These are phyloP conservation scores for Vidua chalybeata DNA, from an alignment of 2,113 vertebrate genomes.

Conservation along the genomic window DNA sequence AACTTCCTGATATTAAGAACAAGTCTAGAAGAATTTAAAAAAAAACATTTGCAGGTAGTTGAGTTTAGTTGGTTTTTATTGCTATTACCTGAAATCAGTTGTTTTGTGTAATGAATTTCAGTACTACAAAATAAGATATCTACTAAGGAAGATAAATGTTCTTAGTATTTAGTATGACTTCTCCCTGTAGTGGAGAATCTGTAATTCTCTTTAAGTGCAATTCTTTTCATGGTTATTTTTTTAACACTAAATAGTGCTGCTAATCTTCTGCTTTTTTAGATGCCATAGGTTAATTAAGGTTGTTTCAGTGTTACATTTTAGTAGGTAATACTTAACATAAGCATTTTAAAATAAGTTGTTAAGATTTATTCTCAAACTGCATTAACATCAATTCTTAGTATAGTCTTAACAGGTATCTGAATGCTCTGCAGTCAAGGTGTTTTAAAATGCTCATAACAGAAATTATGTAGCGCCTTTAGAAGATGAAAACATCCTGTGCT, in stretches of 20 bases:
- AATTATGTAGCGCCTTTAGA: neutral
- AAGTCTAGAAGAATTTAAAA: neutral
- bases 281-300: neutral
- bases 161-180: neutral
- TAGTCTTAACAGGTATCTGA: neutral
- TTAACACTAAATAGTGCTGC: neutral
- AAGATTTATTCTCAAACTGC: neutral
- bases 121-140: neutral
- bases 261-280: neutral
- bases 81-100: neutral
- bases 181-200: neutral
- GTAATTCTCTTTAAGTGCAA: neutral
- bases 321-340: neutral
- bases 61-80: slow-evolving; percentile 9
- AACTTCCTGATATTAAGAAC: neutral
- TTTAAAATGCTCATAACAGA: neutral
- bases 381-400: neutral
- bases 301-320: neutral
- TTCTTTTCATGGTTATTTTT: neutral
- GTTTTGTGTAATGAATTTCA: slow-evolving; percentile 8
- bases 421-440: neutral
- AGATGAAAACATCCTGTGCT: neutral
- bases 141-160: neutral
- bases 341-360: neutral
- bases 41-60: neutral